Evolutionary conservation across 2,113 vertebrate genomes (phyloP).

Genomic region (Steatornis caripensis): DNA sequence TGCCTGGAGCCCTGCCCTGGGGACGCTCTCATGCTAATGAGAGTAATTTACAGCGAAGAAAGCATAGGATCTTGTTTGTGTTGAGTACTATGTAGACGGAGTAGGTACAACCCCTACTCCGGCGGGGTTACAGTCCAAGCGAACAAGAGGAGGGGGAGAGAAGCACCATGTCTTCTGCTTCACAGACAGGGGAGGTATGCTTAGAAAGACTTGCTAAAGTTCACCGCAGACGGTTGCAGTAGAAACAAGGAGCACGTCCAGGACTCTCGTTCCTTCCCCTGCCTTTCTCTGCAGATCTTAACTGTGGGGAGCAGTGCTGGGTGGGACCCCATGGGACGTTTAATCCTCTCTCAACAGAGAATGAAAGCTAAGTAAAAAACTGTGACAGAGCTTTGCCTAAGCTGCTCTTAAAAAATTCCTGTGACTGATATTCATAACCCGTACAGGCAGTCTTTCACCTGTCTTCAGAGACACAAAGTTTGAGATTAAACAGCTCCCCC

Average conservation of each 20-base stretch:
- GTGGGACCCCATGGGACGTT: not conserved
- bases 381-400: not conserved
- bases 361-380: not conserved
- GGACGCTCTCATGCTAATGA: not conserved
- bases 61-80: not conserved
- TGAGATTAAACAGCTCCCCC: not conserved
- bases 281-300: not conserved
- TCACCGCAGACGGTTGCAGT: not conserved
- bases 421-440: not conserved
- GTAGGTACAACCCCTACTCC: not conserved
- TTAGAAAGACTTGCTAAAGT: not conserved
- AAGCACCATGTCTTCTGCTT: not conserved
- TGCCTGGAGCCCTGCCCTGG: not conserved
- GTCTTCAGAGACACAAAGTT: not conserved
- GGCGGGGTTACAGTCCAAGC: not conserved
- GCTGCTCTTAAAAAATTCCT: not conserved
- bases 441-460: not conserved
- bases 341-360: not conserved
- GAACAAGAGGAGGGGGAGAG: not conserved
- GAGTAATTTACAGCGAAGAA: fast-evolving
- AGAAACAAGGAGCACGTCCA: not conserved
- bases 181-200: not conserved
- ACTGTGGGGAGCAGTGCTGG: not conserved
- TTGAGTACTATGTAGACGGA: not conserved
- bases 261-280: not conserved